Evolutionary conservation across 2,888 invertebrate genomes (phyloP).

Genomic region (Dendrolimus pini): DNA sequence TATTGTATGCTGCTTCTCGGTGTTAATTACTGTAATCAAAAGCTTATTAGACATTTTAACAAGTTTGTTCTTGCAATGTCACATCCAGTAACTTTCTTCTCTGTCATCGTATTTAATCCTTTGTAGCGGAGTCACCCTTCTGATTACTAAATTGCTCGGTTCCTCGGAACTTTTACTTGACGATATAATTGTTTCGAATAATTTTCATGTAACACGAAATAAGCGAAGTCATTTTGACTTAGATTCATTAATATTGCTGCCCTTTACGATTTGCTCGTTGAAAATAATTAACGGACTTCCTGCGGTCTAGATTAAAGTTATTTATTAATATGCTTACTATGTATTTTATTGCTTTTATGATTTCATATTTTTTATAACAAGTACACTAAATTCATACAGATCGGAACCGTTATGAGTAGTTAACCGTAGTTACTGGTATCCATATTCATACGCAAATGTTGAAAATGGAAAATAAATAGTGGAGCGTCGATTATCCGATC

Average conservation of each 20-base stretch:
- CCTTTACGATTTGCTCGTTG: not conserved
- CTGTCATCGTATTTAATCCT: constrained; percentile 1
- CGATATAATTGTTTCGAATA: constrained; percentile 17
- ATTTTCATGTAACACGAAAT: constrained; percentile 15
- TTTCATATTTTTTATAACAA: not conserved
- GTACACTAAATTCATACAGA: too few species aligned
- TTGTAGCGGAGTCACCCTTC: constrained; percentile 19
- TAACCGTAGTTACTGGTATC: too few species aligned
- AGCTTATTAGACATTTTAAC: too few species aligned
- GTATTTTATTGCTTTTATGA: not conserved
- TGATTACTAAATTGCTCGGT: constrained; percentile 24
- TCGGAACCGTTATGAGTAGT: too few species aligned
- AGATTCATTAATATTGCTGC: not conserved
- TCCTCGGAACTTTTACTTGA: constrained; percentile 10
- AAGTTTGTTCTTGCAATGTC: not conserved
- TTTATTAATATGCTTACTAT: not conserved
- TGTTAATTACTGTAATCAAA: too few species aligned
- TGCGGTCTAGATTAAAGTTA: not conserved
- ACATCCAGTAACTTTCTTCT: not conserved
- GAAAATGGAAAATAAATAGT: too few species aligned
- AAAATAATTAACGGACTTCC: not conserved
- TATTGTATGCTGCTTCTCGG: too few species aligned
- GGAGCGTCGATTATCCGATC: too few species aligned
- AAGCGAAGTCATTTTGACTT: not conserved
- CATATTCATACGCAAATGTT: too few species aligned